Evolutionary conservation across 1,140 invertebrate species (phyloP), one percentile per base, ranked within the genome.

Genomic region (Steinernema feltiae): DNA sequence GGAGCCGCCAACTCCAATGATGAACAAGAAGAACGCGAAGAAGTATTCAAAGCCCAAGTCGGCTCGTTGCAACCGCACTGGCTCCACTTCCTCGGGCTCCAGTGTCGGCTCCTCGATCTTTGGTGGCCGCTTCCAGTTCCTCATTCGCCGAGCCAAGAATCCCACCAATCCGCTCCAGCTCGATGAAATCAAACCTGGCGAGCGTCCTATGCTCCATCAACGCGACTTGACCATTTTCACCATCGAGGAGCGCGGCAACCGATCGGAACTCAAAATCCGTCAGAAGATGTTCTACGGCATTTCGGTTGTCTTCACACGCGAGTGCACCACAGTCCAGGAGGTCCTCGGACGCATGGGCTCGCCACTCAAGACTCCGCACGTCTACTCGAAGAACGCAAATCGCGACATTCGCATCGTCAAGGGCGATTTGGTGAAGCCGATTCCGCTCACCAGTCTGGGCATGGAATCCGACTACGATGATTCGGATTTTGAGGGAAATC

Each of bases 401-500:
- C 46, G 30, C 0, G 48, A 74, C 29, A 69, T 79, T 24, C 70
- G 81, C n/a, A 35, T 80, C 32, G 72, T 83, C 2, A 73, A 82
- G 29, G 80, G 81, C 12, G 81, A 82, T 69, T 29, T 82, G 1
- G 81, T 82, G 21, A 74, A 77, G 63, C 69, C 82, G 46, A 77
- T 84, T 27, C 81, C 80, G 12, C 35, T 82, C 21, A 72, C 82
- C 12, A 46, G 30, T 32, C 71, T 82, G 17, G 81, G 82, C n/a
- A 82, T 82, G 72, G 81, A 82, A 72, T 71, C 48, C 41, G 81
- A 82, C 69, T 81, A 72, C 31, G 81, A 82, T 53, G 32, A 32
- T 30, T 48, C 30, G 53, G 80, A 82, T 32, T 81, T 63, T 12
- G 82, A 81, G 1, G 63, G 41, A 53, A 46, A 70, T 41, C 3